Conservation (phyloP, 2,113 vertebrate species). For the Microcebus lehilahytsara region DNA sequence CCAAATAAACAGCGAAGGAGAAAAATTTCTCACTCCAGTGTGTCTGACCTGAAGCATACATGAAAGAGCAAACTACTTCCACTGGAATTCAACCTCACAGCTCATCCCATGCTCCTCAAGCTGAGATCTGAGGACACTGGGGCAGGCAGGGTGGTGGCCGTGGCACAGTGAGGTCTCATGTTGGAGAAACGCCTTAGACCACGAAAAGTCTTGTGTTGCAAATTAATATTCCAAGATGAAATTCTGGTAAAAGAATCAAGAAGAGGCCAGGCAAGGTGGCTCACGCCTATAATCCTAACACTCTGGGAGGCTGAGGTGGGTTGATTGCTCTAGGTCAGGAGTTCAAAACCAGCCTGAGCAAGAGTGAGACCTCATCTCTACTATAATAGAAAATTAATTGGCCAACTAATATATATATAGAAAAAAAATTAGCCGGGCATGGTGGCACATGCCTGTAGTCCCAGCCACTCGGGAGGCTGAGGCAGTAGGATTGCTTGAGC, state of each 20-base stretch:
- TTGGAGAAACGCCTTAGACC: background rate
- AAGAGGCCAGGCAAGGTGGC: background rate
- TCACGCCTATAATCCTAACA: too few relatives aligned
- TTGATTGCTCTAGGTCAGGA: too few relatives aligned
- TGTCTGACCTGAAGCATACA: background rate
- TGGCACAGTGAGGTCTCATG: background rate
- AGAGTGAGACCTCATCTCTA: too few relatives aligned
- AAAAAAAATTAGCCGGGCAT: too few relatives aligned
- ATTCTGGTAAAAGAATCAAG: background rate
- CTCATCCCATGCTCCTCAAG: background rate
- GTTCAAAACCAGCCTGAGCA: too few relatives aligned
- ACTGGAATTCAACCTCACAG: background rate
- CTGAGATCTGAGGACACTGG: background rate
- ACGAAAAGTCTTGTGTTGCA: background rate
- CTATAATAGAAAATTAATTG: too few relatives aligned
- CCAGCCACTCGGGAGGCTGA: too few relatives aligned
- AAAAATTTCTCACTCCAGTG: background rate
- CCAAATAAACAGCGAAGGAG: background rate
- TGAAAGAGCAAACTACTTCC: background rate
- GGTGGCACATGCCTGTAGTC: too few relatives aligned
- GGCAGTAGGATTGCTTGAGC: too few relatives aligned
- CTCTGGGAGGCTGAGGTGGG: too few relatives aligned
- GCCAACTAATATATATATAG: too few relatives aligned
- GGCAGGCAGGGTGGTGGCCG: background rate
- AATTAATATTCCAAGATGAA: background rate